Base-by-base conservation (phyloP, 2,113 vertebrate genomes). In the Oreochromis aureus region DNA sequence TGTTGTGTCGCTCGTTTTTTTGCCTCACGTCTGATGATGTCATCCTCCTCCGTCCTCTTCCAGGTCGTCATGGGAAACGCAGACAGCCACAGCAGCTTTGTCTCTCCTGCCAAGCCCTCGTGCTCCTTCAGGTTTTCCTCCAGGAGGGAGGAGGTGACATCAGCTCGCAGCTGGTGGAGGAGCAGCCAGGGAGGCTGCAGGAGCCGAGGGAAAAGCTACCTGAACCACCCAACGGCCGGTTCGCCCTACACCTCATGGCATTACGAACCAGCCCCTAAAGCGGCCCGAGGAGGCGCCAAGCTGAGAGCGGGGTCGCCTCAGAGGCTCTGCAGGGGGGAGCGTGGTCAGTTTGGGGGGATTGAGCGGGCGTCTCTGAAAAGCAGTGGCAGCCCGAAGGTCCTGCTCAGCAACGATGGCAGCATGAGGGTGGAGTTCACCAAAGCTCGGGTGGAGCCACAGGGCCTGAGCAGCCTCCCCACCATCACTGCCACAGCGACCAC, bases 41-140 rank as follows among this genome's bases (percentile, higher is more conserved):
- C 69, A 54, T 80, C 18, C 8, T 76, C 41, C 51, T 80, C 73
- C 9, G 32, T 59, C 12, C 32, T 59, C 36, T 80, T 85, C 18
- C 96, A 98, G 97, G 95, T 95, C n/a, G 95, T 89, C 80, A 99
- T 99, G 98, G 98, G 98, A 90, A 99, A 99, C 95, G 95, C 97
- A 10, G 98, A 99, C 95, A 99, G 98, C 93, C 97, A 98, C 91
- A 97, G 97, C 91, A 89, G 90, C 90, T 94, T 89, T 84, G 54
- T 93, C 12, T 22, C 96, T 55, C 84, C 97, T 6, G 92, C 96
- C 54, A 97, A 97, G 89, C 95, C 97, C 41, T 97, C 97, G 63
- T 59, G 79, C 30, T 96, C 98, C 15, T 90, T 98, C 86, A 97
- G 97, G 94, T 96, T 97, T 80, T 96, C 96, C 80, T 94, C 96